Conservation (phyloP, 1,140 invertebrate genomes). For the Trissolcus basalis region DNA sequence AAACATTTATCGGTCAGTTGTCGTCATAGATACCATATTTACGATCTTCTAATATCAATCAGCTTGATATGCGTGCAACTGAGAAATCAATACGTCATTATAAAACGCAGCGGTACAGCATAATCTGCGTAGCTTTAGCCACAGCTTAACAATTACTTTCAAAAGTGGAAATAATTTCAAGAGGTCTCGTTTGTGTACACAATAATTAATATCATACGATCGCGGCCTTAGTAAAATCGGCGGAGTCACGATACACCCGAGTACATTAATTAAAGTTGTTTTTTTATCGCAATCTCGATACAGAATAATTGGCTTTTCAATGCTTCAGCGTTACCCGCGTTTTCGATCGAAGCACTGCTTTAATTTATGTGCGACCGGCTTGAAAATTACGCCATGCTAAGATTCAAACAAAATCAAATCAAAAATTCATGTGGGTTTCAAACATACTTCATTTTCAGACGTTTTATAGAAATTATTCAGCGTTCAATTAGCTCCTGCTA, state of each 20-base stretch:
- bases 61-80: neutral
- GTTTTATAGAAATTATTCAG: too few relatives aligned
- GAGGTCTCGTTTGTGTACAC: constrained; percentile 31
- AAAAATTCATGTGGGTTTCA: too few relatives aligned
- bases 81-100: neutral
- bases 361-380: constrained; percentile 31
- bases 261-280: constrained; percentile 52
- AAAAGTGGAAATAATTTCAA: constrained; percentile 28
- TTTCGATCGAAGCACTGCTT: constrained; percentile 45
- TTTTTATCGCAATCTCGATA: constrained; percentile 56
- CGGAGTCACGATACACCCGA: constrained; percentile 47
- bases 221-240: constrained; percentile 50
- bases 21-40: constrained; percentile 13
- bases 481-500: too few relatives aligned
- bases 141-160: constrained; percentile 21
- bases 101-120: neutral
- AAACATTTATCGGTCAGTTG: constrained; percentile 10
- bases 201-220: constrained; percentile 47
- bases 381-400: constrained; percentile 4
- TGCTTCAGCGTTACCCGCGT: constrained; percentile 37
- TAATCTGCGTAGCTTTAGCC: neutral
- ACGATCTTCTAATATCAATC: constrained; percentile 17
- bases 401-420: neutral
- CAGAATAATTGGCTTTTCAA: constrained; percentile 58
- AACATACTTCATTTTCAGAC: too few relatives aligned